phyloP scores from a whole-genome alignment of 2,113 vertebrate species.

The Serilophus lunatus region DNA sequence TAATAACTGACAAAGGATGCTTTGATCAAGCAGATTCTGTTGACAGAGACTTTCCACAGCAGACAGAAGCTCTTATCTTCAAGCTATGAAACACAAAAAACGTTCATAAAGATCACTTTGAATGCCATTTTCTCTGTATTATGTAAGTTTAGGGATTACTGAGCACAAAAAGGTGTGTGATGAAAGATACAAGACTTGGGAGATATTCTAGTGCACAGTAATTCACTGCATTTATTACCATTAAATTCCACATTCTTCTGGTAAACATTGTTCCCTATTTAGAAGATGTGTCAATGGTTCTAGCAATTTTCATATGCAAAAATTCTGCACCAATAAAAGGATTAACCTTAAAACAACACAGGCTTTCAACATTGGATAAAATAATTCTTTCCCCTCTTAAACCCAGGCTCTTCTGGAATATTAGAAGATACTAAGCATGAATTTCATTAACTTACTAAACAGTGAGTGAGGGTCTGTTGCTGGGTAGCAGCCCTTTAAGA shows the following conservation, averaged over 20 bases:
- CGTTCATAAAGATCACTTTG: constrained; percentile 67
- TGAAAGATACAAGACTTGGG: constrained; percentile 57
- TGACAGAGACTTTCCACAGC: constrained; percentile 65
- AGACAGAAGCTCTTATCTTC: constrained; percentile 71
- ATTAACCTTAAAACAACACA: constrained; percentile 24
- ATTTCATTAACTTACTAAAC: not conserved
- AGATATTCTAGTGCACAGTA: not conserved
- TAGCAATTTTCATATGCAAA: constrained; percentile 25
- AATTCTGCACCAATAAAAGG: not conserved
- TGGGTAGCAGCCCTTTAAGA: not conserved
- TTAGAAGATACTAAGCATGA: not conserved
- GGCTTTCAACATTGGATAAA: not conserved
- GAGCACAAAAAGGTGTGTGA: constrained; percentile 61
- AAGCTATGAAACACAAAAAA: constrained; percentile 70
- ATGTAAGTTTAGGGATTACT: constrained; percentile 68
- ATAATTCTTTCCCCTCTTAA: not conserved
- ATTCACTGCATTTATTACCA: constrained; percentile 41
- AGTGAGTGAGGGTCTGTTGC: not conserved
- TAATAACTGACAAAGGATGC: constrained; percentile 70
- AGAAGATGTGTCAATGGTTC: not conserved
- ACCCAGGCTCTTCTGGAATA: not conserved
- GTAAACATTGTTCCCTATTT: constrained; percentile 31
- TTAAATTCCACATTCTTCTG: constrained; percentile 47
- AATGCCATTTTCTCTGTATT: constrained; percentile 66
- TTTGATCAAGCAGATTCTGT: constrained; percentile 74